A percentile compares a stretch with the other conserved stretches of the same genome.
Evolutionary conservation across 2,888 invertebrate genomes (phyloP).

Genomic region (Lasioglossum pauxillum): DNA sequence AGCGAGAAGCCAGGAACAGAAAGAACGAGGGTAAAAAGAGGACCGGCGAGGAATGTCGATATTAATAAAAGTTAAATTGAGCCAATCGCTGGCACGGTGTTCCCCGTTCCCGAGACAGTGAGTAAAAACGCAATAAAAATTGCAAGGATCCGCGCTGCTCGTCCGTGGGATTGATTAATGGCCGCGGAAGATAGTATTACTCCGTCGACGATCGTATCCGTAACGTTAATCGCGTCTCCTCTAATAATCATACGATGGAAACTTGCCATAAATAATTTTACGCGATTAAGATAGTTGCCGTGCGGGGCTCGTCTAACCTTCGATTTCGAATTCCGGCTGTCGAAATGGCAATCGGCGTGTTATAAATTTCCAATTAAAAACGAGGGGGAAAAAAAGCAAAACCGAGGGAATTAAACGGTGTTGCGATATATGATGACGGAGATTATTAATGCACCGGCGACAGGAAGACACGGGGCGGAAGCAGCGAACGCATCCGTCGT

Average conservation of each 20-base stretch:
- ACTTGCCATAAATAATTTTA: constrained; percentile 1
- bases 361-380: not conserved
- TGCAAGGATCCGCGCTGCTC: constrained; percentile 43
- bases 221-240: constrained; percentile 25
- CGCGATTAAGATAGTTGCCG: not conserved
- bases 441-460: constrained; percentile 25
- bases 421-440: not conserved
- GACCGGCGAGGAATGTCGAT: constrained; percentile 78
- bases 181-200: constrained; percentile 36
- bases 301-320: not conserved
- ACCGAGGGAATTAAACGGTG: not conserved
- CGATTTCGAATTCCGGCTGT: not conserved
- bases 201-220: not conserved
- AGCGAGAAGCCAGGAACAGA: constrained; percentile 18
- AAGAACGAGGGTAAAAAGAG: constrained; percentile 72
- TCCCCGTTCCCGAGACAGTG: constrained; percentile 67
- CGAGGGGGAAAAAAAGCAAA: not conserved
- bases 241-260: not conserved
- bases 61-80: constrained; percentile 82
- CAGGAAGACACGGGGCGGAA: not conserved
- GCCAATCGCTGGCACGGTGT: constrained; percentile 75
- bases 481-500: constrained; percentile 26
- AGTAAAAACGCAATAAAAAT: constrained; percentile 63
- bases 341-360: not conserved
- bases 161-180: constrained; percentile 49